phyloP scores from a whole-genome alignment of 1,140 invertebrate species.

The Sitobion miscanthi region DNA sequence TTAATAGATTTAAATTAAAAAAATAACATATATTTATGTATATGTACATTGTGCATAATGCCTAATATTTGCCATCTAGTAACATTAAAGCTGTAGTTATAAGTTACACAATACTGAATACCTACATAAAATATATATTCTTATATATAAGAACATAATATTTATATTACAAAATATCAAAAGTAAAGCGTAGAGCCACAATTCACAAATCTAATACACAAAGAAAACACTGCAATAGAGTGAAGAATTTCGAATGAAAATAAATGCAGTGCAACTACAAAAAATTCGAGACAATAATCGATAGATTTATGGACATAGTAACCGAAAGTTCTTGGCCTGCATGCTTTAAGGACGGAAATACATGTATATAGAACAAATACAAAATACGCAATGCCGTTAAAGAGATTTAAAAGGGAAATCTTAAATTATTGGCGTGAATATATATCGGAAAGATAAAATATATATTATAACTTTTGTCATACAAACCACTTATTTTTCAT shows the following conservation, averaged over 20 bases:
- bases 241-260: not conserved
- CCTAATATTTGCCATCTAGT: not conserved
- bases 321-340: not conserved
- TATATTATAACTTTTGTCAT: conserved; percentile 21
- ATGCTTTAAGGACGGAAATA: not conserved
- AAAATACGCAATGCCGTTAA: not conserved
- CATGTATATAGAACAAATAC: not conserved
- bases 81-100: not conserved
- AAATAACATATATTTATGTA: not conserved
- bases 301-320: not conserved
- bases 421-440: not conserved
- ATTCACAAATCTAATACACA: not conserved
- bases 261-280: not conserved
- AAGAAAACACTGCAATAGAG: not conserved
- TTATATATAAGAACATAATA: not conserved
- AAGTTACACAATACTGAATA: not conserved
- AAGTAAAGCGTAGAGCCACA: not conserved
- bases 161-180: not conserved
- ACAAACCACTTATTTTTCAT: not conserved
- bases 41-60: not conserved
- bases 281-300: not conserved
- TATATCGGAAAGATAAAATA: not conserved
- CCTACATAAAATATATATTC: not conserved
- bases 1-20: not conserved
- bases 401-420: not conserved